Evolutionary conservation across 2,888 invertebrate species (phyloP), one percentile per base, ranked within the genome.

Genomic region (Eupithecia vulgata): DNA sequence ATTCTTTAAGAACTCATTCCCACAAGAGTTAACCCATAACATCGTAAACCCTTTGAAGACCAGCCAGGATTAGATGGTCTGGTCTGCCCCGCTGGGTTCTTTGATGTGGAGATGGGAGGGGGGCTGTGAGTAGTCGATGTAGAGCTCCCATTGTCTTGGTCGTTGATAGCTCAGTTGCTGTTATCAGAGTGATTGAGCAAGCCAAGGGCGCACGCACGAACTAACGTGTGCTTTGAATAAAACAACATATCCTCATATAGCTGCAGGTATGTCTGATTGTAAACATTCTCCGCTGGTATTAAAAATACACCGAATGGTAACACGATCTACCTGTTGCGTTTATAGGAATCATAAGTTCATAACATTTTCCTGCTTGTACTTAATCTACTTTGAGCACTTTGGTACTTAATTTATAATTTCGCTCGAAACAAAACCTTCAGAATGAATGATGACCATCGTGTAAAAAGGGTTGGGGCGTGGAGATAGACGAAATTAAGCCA

Each of bases 181-280:
- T 84, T 87, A 87, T 87, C 85, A 83, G 71, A 76, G 81, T 81
- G 85, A 84, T 85, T 83, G 81, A 85, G 80, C 79, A 79, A 82
- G 82, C 81, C 85, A 86, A 87, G 86, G 86, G 81, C 82, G 74
- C 74, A 81, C 82, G 75, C 74, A 65, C 61, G 72, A 80, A 85
- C 83, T 8, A 68, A 61, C 68, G 84, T 86, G 86, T 88, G 88
- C 86, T 80, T 81, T 71, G 88, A 88, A 87, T 88, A 81, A 83
- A 76, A 85, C 82, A 84, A 64, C 80, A 83, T 25, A 65, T 25
- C 40, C 37, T n/a, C 12, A 0, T 57, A 52, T 52, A 62, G 61
- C 35, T 17, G 61, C 1, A 34, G 79, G 75, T 78, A 82, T 79
- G 81, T 79, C 75, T 79, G 77, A 81, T 71, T 81, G 77, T 81